Evolutionary conservation across 2,113 vertebrate genomes (phyloP), one percentile per base, ranked within the genome.

Genomic region (Pterocles burchelli): DNA sequence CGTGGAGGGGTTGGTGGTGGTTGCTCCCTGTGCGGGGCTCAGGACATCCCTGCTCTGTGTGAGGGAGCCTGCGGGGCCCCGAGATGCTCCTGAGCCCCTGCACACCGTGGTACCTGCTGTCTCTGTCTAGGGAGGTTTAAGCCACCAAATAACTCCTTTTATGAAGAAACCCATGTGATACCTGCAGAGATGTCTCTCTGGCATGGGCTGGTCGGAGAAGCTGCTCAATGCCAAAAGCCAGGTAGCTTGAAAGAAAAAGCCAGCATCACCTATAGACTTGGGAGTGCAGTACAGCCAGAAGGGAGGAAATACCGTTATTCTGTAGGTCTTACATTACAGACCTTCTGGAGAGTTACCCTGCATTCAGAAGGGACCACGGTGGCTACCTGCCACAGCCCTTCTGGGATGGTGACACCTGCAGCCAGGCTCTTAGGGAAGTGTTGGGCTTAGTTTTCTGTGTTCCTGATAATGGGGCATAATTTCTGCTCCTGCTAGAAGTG

Each of bases 21-120:
- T 34, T 5, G 12, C 38, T 84, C 59, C 17, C 34, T 33, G 67
- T 34, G 41, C 58, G 86, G 86, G 72, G 15, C 45, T 72, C 45
- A 28, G 63, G 25, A 15, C 1, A 2, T 74, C 34, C 28, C 43
- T 38, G 34, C 19, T 43, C 48, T 57, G 7, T 0, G 2, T 15
- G 54, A 67, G 25, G 54, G 52, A 78, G 52, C 43, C 19, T 85
- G 81, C 31, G 45, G 55, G 43, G 49, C 11, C 24, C n/a, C 0
- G 2, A 55, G 54, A 10, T 87, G 88, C 43, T 85, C 10, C 41
- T 0, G 3, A 90, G 18, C 0, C 0, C 31, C 43, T 82, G 79
- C 31, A 45, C 21, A 20, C 66, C 0, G 0, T 16, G 28, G 19
- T 36, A 6, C 11, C 67, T 43, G 34, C 76, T 31, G 3, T 22